Evolutionary conservation across 2,888 invertebrate genomes (phyloP), one percentile per base, ranked within the genome.

Genomic region (Podotricha telesiphe): DNA sequence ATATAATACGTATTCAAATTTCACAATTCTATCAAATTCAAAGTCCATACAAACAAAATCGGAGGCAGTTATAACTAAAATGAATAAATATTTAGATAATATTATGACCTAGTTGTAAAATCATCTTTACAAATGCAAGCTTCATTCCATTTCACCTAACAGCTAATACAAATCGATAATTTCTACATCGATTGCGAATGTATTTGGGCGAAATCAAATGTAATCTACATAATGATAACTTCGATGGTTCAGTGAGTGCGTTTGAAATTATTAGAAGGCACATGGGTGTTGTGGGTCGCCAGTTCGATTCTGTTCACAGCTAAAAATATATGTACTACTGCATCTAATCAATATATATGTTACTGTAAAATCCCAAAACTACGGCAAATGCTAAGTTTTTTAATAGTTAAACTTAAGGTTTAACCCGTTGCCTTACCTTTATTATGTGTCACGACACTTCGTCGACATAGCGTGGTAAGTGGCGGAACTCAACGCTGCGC

Each of bases 91-190:
- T 37, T 11, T 11, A 55, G 34, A 55, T 55, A 55, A 55, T 55
- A 55, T 55, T 17, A 55, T 17, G 55, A 55, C 55, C 55, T 11
- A 55, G 37, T 55, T 53, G 17, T 11, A 55, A 17, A 55, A 10
- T 6, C 55, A 55, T 55, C 55, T 55, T 55, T 34, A 37, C 37
- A 55, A 55, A 55, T 34, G 34, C 55, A 34, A 37, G 37, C 55
- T 17, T 34, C 55, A 53, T 53, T 53, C 53, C 34, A 34, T 55
- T 55, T 11, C 34, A 55, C 17, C 34, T 17, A 55, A 55, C 55
- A 17, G 55, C 55, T 55, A 37, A 55, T 55, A 34, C 55, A 10
- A 37, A 55, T 55, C 55, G 37, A 55, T 55, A 55, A 55, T 55
- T 55, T 55, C 55, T 10, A 53, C 34, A 37, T 53, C 28, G 53